Base-by-base conservation (phyloP, 2,797 vertebrate genomes). In the Macroramphosus scolopax region DNA sequence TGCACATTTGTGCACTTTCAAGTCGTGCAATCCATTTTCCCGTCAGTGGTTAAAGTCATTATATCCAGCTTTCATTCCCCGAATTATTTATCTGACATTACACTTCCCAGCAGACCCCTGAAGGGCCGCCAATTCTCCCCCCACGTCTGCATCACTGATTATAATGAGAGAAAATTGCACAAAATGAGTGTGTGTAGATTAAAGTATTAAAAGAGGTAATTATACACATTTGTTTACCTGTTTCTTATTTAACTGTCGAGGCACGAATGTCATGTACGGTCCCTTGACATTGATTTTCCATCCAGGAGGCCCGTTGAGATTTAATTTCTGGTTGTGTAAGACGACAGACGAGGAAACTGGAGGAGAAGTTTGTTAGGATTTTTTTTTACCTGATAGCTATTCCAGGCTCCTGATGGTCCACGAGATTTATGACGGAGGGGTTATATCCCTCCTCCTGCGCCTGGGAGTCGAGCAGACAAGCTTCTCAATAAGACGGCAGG, bases 381-480 rank as follows among this genome's bases (percentile, higher is more conserved):
- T 68, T 30, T 48, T 68, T 68, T 30, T 48, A 76, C 54, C 54
- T 85, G 80, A 82, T 82, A 61, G 60, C 20, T 81, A 67, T 82
- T 83, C 77, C 86, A 84, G 82, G 52, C 58, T 44, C 51, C 53
- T 62, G 56, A 77, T 52, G 68, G 76, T 66, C 53, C 60, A 42
- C 49, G 55, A 80, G 81, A 85, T 87, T 86, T 80, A 85, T 1
- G 77, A 73, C 46, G 45, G 52, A 73, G 49, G 20, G 17, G 34
- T 61, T 68, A 8, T 37, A 39, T 77, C 37, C 43, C 37, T 41
- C 36, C 40, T 49, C 45, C 7, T 9, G 8, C 7, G 49, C 38
- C 51, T 43, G 42, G 30, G 57, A 69, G 59, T 65, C 47, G 11
- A 60, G 58, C 45, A 58, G 43, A 53, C n/a, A 11, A 47, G 34